Percentiles rank a stretch among this genome's conserved stretches.
phyloP scores from a whole-genome alignment of 2,888 invertebrate genomes.

The Seira musarum region DNA sequence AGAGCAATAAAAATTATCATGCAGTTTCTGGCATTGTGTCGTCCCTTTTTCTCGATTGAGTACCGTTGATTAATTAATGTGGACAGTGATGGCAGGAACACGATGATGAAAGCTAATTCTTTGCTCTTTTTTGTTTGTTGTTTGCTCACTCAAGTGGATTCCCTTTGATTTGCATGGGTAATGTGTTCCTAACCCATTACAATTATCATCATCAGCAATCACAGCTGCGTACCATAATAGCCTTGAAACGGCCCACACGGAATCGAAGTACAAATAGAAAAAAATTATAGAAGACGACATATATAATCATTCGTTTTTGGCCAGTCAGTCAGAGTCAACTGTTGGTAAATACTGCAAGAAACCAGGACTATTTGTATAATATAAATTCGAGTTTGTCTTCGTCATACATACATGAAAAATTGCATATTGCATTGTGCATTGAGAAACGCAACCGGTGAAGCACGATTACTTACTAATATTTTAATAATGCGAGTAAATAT shows the following conservation, averaged over 20 bases:
- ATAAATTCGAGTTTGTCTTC: background rate
- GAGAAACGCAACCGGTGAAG: too few species aligned
- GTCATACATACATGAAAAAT: background rate
- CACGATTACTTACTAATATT: too few species aligned
- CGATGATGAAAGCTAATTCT: slow-evolving; percentile 25
- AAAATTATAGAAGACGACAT: background rate
- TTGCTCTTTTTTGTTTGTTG: background rate
- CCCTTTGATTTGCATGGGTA: slow-evolving; percentile 2
- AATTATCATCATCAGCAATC: background rate
- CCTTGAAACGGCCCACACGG: slow-evolving; percentile 59
- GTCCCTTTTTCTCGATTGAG: slow-evolving; percentile 1
- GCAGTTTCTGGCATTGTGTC: slow-evolving; percentile 8
- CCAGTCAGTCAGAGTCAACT: slow-evolving; percentile 1
- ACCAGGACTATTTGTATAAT: background rate
- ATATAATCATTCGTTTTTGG: background rate
- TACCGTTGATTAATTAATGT: slow-evolving; percentile 54
- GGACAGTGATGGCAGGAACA: slow-evolving; percentile 44
- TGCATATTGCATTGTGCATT: background rate
- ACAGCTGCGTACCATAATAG: slow-evolving; percentile 10
- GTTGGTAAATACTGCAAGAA: background rate
- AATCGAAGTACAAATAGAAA: slow-evolving; percentile 28
- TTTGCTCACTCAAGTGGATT: slow-evolving; percentile 2
- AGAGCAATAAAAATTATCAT: slow-evolving; percentile 38
- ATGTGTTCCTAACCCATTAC: background rate
- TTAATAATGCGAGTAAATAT: too few species aligned